These are phyloP conservation scores for Oryctes rhinoceros DNA, from an alignment of 1,140 invertebrate genomes.

Conservation along the genomic window DNA sequence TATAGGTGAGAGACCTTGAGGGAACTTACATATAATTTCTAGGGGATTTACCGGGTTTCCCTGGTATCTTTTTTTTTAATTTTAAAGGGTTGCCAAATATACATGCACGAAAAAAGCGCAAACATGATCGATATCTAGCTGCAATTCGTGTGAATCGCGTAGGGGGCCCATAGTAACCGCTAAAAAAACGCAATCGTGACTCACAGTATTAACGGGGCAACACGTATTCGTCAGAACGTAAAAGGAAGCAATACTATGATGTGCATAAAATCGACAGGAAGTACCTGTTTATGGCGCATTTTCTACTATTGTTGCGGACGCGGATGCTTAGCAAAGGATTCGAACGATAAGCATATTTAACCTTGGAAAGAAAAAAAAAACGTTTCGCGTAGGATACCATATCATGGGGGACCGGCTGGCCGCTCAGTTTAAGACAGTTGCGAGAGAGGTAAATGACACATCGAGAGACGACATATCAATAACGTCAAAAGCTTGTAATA, in stretches of 20 bases:
- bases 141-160: too few species aligned
- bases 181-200: not conserved
- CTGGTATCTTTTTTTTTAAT: too few species aligned
- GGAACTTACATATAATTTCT: too few species aligned
- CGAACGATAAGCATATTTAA: not conserved
- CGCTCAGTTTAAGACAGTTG: not conserved
- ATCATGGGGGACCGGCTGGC: not conserved
- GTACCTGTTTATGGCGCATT: conserved; percentile 23
- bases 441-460: conserved; percentile 1
- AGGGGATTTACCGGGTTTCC: too few species aligned
- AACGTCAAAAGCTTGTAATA: conserved; percentile 1
- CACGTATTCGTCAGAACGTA: not conserved
- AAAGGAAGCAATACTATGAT: conserved; percentile 6
- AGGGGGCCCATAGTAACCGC: too few species aligned
- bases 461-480: not conserved
- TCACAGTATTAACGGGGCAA: conserved; percentile 13
- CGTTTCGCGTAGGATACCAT: not conserved
- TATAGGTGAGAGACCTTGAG: too few species aligned
- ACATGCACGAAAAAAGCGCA: too few species aligned
- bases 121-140: too few species aligned
- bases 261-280: conserved; percentile 28
- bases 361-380: conserved; percentile 10
- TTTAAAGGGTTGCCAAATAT: too few species aligned
- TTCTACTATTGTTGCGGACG: not conserved
- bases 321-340: not conserved